Percentiles rank a stretch among this genome's conserved stretches.
Evolutionary conservation across 1,140 invertebrate species (phyloP).

Genomic region (Akabosia matsudoensis): DNA sequence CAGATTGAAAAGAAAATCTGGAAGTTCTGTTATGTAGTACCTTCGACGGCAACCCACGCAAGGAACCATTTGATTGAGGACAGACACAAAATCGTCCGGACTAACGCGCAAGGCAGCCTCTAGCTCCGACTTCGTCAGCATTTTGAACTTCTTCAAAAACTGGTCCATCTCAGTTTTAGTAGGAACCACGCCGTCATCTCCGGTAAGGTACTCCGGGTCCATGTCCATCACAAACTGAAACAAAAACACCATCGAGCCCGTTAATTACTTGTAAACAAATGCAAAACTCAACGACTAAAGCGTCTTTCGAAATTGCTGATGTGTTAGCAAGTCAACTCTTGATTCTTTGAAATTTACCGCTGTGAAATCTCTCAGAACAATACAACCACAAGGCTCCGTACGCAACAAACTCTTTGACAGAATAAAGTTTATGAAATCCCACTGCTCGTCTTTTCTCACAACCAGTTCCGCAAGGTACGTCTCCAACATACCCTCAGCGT

Average conservation of each 20-base stretch:
- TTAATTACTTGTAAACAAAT: no score
- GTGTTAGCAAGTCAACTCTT: no score
- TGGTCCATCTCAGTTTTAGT: conserved; percentile 75
- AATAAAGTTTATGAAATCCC: no score
- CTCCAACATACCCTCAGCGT: no score
- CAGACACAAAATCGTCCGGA: conserved; percentile 73
- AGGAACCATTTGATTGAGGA: conserved; percentile 81
- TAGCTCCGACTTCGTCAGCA: conserved; percentile 73
- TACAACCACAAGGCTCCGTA: no score
- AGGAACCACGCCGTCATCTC: conserved; percentile 68
- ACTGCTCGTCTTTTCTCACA: no score
- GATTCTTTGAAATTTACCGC: no score
- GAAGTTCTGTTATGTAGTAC: conserved; percentile 53
- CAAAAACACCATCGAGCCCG: conserved; percentile 25
- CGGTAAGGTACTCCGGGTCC: conserved; percentile 72
- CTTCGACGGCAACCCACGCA: conserved; percentile 88
- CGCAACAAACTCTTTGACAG: no score
- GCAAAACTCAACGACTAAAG: no score
- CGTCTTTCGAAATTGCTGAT: no score
- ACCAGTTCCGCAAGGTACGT: no score
- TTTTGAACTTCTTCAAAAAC: conserved; percentile 73
- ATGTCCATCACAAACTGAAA: conserved; percentile 88
- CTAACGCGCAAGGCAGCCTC: conserved; percentile 75
- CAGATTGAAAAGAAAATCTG: neutral
- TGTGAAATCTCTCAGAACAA: no score